phyloP scores from a whole-genome alignment of 2,888 invertebrate species.

The Nowickia ferox region DNA sequence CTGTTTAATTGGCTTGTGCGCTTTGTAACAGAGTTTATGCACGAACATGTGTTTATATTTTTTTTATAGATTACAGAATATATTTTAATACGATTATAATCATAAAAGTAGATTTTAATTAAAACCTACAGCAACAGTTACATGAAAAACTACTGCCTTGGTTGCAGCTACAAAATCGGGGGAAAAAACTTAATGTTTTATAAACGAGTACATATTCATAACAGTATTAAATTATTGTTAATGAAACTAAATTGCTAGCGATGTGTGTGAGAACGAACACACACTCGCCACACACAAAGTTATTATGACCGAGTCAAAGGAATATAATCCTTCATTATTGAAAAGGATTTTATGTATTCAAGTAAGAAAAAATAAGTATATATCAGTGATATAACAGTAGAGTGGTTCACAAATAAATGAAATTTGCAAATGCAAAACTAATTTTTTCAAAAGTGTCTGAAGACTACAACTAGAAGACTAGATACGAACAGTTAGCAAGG shows the following conservation, averaged over 20 bases:
- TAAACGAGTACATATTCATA: conserved; percentile 44
- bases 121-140: conserved; percentile 57
- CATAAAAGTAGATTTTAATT: conserved; percentile 67
- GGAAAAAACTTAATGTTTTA: neutral
- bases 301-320: neutral
- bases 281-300: conserved; percentile 3
- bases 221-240: conserved; percentile 52
- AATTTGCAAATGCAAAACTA: too few relatives aligned
- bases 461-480: too few relatives aligned
- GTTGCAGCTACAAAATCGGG: neutral
- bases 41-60: neutral
- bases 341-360: conserved; percentile 32
- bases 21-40: neutral
- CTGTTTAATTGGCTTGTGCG: neutral
- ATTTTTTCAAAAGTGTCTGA: too few relatives aligned
- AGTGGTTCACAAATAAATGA: neutral
- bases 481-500: too few relatives aligned
- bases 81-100: conserved; percentile 61
- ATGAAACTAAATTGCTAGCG: conserved; percentile 61
- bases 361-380: neutral
- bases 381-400: neutral
- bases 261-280: neutral
- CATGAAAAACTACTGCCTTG: neutral
- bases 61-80: conserved; percentile 14
- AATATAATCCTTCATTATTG: neutral